Base-by-base conservation (phyloP, 2,113 vertebrate species). In the Chaetodon trifascialis region DNA sequence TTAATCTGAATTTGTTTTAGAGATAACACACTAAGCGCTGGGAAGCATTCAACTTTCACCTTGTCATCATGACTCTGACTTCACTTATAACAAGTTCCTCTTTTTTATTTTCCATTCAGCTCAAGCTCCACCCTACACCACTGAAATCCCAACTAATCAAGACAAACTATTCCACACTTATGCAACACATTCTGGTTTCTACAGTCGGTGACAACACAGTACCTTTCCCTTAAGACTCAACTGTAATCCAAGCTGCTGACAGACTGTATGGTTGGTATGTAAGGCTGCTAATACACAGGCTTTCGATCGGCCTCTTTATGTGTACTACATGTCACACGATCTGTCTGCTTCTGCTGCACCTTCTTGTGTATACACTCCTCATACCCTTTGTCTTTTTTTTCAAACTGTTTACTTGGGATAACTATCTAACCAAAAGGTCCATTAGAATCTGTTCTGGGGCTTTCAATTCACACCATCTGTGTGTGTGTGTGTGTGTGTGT, bases 81-180 rank as follows among this genome's bases (percentile, higher is more conserved):
- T 76, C 25, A 73, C 19, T 54, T 42, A 16, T 12, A 46, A 21
- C 25, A 15, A 4, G 70, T 90, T 91, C 82, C 44, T 76, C 75
- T 80, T 74, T 80, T 79, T 73, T 21, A 1, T 10, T 92, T 91
- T 84, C 77, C 12, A 25, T 87, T 75, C 46, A 59, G 40, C 49
- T 25, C 30, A 14, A 52, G 7, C 15, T 49, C 42, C 19, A 36
- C 12, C 10, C 11, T 7, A 23, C 38, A 9, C 30, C 30, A 30
- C 30, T 5, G 11, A 55, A 21, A 65, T 36, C 36, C 23, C 36
- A 2, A 55, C 62, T 9, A 34, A 51, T 2, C 11, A n/a, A 59
- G 74, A 63, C 40, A 47, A 74, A 80, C 38, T 21, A n/a, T 34
- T 76, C 55, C 46, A 60, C 79, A 69, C 34, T 77, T 62, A 19